Base-by-base conservation (phyloP, 2,113 vertebrate genomes). In the Chaenogobius annularis region DNA sequence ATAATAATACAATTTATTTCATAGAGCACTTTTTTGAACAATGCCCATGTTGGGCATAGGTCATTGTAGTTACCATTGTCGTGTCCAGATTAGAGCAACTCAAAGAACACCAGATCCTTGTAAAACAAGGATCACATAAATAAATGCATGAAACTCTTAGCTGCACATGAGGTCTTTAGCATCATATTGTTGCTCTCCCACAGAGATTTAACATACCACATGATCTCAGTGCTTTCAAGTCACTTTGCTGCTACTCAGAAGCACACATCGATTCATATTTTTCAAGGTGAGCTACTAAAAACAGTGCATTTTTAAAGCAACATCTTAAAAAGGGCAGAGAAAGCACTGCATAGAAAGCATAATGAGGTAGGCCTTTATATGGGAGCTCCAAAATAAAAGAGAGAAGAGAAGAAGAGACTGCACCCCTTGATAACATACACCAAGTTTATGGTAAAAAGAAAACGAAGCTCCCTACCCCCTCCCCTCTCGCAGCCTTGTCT, bases 401-500 rank as follows among this genome's bases (percentile, higher is more conserved):
- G 62, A 69, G 75, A 61, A 31, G 70, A 74, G 75, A 62, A 86
- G 59, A 61, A 37, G 50, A 72, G 80, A 58, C 35, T 74, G 79
- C 78, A 78, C 72, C 73, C 83, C 77, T 69, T 82, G 52, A 77
- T 83, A 89, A 87, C 87, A 79, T 85, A 90, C 79, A 88, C 79
- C 79, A 89, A 90, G 80, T 92, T 91, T 90, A 92, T 90, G 90
- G 85, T 90, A 86, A 89, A 89, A 88, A 83, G 81, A 83, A 85
- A 87, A 80, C 83, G 78, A 86, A 79, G 86, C 81, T 86, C 89
- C 85, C 90, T 83, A 87, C 86, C 90, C 86, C 88, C 85, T 88
- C 87, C 81, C 86, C 81, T 72, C 82, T 78, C 37, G 70, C 79
- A 82, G 84, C 81, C 87, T 86, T 75, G 70, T 81, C 79, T 90